A percentile compares a stretch with the other conserved stretches of the same genome.
phyloP scores from a whole-genome alignment of 2,113 vertebrate species.

The Trematocara variabile region DNA sequence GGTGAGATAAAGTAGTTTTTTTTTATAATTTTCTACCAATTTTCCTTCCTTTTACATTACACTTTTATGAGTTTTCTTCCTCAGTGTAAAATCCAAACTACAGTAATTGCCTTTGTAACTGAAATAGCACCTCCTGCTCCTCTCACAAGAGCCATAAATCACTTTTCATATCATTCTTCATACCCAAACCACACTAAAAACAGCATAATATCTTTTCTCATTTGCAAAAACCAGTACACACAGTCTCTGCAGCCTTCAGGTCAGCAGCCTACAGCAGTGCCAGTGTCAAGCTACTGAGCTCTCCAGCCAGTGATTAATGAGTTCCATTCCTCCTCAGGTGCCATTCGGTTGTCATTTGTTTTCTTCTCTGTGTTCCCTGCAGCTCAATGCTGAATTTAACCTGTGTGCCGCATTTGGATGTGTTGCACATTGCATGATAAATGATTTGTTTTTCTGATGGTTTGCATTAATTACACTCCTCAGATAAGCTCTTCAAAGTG shows the following conservation, averaged over 20 bases:
- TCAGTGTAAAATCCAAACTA: background rate
- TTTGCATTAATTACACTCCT: background rate
- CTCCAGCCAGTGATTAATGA: constrained; percentile 23
- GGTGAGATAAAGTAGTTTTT: background rate
- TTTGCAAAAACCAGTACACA: constrained; percentile 6
- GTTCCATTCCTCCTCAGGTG: background rate
- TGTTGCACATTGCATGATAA: background rate
- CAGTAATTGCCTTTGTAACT: background rate
- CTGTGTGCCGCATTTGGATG: background rate
- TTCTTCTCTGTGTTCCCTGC: background rate
- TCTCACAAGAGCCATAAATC: constrained; percentile 11
- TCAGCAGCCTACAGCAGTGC: background rate
- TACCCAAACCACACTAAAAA: background rate
- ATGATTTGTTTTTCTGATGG: background rate
- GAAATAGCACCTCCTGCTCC: background rate
- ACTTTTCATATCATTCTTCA: background rate
- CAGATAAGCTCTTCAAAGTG: background rate
- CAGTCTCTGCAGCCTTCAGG: background rate
- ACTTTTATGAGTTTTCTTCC: background rate
- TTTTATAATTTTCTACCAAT: background rate
- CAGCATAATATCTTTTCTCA: constrained; percentile 8
- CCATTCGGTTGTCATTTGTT: background rate
- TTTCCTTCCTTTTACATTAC: background rate
- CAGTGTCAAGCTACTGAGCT: background rate
- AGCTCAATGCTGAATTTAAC: background rate